A percentile compares a stretch with the other conserved stretches of the same genome.
phyloP scores from a whole-genome alignment of 2,888 invertebrate genomes.

The Cancer borealis region DNA sequence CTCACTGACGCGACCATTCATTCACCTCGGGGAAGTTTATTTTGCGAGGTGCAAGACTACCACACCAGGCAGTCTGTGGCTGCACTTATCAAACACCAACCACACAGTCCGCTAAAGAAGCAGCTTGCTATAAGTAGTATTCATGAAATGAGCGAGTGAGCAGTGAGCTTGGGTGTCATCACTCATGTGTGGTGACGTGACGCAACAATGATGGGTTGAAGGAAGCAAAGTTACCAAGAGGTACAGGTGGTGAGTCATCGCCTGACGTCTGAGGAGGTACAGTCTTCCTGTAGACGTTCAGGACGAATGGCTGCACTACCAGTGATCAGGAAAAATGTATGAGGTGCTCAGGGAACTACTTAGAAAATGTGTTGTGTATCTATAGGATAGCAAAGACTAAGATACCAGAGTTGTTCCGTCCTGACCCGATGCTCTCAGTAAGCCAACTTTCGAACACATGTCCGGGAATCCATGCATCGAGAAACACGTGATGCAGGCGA shows the following conservation, averaged over 20 bases:
- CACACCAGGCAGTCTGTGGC: constrained; percentile 2
- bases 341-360: background rate
- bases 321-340: constrained; percentile 1
- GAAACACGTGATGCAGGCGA: background rate
- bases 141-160: background rate
- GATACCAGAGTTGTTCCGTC: background rate
- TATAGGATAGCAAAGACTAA: background rate
- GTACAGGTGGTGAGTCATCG: background rate
- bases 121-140: background rate
- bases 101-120: background rate
- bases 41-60: background rate
- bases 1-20: background rate
- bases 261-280: constrained; percentile 4
- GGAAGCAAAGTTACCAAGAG: background rate
- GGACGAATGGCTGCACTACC: background rate
- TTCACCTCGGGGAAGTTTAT: background rate
- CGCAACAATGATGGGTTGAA: background rate
- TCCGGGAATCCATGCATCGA: background rate
- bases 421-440: background rate
- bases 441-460: background rate
- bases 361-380: background rate
- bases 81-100: constrained; percentile 13
- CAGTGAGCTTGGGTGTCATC: background rate
- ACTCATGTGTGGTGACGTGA: background rate
- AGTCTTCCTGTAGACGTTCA: constrained; percentile 15